Base-by-base conservation (phyloP, 2,888 invertebrate genomes). In the Perithous albicinctus region DNA sequence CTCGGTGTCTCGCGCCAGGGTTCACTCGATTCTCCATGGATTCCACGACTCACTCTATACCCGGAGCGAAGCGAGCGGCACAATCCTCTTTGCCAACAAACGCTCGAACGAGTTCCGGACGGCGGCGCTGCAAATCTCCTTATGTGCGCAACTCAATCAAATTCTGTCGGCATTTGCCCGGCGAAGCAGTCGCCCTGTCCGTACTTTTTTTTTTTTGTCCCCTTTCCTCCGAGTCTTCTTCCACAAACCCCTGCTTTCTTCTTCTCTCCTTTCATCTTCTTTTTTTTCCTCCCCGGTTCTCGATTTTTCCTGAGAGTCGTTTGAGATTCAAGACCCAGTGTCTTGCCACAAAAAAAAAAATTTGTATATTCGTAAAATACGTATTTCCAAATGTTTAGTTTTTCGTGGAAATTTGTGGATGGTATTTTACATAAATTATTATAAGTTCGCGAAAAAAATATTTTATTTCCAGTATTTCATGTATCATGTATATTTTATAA, bases 61-160 rank as follows among this genome's bases (percentile, higher is more conserved):
- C 76, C 46, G 26, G 73, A 73, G 67, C 56, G 82, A 78, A 80
- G 78, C 83, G 76, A 78, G 73, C 78, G 76, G 80, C 83, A 72
- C 90, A 90, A 91, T 91, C 90, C 90, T 89, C 90, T 91, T 90
- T 91, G 88, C 88, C 88, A 87, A 86, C 88, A 88, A 89, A 90
- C 87, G 89, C 88, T 89, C 86, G 83, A 89, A 83, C 87, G 90
- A 89, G 85, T 85, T 85, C 84, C 75, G 72, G 48, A 66, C 48
- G 74, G 67, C 67, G 48, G 67, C 80, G 78, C 84, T 83, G 85
- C 82, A 90, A 91, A 91, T 91, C 91, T 90, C 85, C 90, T 91
- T 91, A 90, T 87, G 89, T 78, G 83, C 89, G 85, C 88, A 86
- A 90, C 89, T 90, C 90, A 89, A 90, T 91, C 90, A 88, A 90